These are phyloP conservation scores for Galerucella nymphaeae DNA, from an alignment of 2,888 invertebrate genomes.

Conservation along the genomic window DNA sequence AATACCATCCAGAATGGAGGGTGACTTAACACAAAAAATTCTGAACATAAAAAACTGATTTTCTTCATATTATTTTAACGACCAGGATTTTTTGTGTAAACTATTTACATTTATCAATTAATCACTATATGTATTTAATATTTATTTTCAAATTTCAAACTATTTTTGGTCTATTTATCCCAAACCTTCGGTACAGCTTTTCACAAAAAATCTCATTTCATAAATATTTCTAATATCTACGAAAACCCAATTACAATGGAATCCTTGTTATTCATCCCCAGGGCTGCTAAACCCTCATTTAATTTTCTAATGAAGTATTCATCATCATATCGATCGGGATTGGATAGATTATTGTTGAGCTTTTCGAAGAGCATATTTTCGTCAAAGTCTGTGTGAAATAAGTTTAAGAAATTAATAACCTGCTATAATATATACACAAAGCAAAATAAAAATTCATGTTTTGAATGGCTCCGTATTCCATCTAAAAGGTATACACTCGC, in stretches of 20 bases:
- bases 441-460: neutral
- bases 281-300: neutral
- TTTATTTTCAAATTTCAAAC: no score
- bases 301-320: conserved; percentile 25
- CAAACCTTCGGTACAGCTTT: neutral
- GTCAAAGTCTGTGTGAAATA: conserved; percentile 48
- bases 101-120: no score
- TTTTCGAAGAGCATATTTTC: conserved; percentile 52
- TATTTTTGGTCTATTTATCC: neutral
- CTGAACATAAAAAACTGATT: no score
- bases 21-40: no score
- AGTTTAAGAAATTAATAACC: conserved; percentile 9
- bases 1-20: conserved; percentile 7
- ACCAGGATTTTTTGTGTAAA: no score
- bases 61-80: no score
- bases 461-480: conserved; percentile 36
- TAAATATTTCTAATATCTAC: conserved; percentile 14
- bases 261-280: neutral
- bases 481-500: conserved; percentile 19
- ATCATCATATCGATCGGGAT: conserved; percentile 49
- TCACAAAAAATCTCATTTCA: neutral
- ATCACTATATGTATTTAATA: no score
- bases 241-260: conserved; percentile 2
- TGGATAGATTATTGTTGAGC: conserved; percentile 52
- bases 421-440: neutral